Evolutionary conservation across 2,797 vertebrate genomes (phyloP).

Genomic region (Enteromius viviparus): DNA sequence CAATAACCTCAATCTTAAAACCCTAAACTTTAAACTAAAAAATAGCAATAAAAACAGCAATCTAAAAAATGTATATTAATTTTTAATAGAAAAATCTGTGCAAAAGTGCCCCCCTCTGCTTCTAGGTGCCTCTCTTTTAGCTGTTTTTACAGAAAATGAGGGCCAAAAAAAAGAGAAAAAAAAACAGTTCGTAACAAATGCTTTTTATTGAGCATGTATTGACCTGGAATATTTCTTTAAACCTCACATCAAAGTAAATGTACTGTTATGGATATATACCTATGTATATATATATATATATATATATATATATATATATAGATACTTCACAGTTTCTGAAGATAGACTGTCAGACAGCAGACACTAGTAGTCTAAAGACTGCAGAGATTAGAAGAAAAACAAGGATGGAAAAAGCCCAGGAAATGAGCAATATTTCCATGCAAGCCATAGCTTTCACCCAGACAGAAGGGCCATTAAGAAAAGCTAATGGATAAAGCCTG

Average conservation of each 20-base stretch:
- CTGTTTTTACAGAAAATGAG: not conserved
- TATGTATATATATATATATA: too few species aligned
- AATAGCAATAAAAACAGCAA: not conserved
- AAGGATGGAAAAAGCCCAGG: conserved; percentile 47
- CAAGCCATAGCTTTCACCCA: not conserved
- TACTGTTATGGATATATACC: conserved; percentile 7
- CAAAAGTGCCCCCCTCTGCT: not conserved
- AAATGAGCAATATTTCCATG: conserved; percentile 42
- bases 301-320: too few species aligned
- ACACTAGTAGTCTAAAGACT: not conserved
- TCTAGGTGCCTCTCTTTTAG: not conserved
- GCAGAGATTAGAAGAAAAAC: conserved; percentile 8
- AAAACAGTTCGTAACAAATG: not conserved
- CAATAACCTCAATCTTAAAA: not conserved
- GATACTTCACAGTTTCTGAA: not conserved
- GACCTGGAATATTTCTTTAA: not conserved
- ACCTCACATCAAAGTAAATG: not conserved
- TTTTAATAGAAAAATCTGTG: not conserved
- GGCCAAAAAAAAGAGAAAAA: too few species aligned
- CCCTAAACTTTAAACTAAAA: too few species aligned
- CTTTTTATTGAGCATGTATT: not conserved
- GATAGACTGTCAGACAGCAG: conserved; percentile 4
- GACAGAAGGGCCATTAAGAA: conserved; percentile 36
- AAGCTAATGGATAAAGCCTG: conserved; percentile 35
- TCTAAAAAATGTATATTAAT: not conserved